Evolutionary conservation across 1,140 invertebrate genomes (phyloP).

Genomic region (Drosophila nigrodunni): DNA sequence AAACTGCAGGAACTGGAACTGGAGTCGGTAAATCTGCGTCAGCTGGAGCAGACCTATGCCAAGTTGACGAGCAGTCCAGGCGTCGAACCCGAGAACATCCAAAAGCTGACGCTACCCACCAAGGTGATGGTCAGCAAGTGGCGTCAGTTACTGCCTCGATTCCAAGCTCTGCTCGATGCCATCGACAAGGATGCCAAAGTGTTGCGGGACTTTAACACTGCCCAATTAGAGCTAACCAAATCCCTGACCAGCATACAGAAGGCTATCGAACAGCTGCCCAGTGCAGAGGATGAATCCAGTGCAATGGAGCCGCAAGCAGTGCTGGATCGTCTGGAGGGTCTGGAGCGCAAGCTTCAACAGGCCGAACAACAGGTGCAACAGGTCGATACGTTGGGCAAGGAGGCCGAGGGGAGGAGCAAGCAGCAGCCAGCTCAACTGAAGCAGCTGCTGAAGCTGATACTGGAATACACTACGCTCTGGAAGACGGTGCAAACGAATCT

Average conservation of each 20-base stretch:
- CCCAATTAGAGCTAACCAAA: constrained; percentile 89
- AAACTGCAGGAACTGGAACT: constrained; percentile 87
- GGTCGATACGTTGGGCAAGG: constrained; percentile 86
- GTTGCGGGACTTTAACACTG: constrained; percentile 88
- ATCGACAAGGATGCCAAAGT: constrained; percentile 86
- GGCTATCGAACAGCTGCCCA: constrained; percentile 88
- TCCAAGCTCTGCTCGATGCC: constrained; percentile 84
- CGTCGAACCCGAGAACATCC: constrained; percentile 88
- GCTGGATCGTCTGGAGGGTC: constrained; percentile 84
- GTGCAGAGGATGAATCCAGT: constrained; percentile 85
- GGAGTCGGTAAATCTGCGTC: constrained; percentile 85
- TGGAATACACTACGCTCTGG: constrained; percentile 89
- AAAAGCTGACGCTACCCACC: constrained; percentile 85
- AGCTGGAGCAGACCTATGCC: constrained; percentile 87
- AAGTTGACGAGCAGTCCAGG: constrained; percentile 86
- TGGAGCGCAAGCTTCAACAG: constrained; percentile 87
- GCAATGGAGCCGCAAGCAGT: constrained; percentile 84
- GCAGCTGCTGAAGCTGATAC: constrained; percentile 87
- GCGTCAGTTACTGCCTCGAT: constrained; percentile 86
- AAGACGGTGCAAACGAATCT: constrained; percentile 87
- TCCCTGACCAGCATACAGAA: constrained; percentile 89
- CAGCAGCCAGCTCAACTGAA: constrained; percentile 85
- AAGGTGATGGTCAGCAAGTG: constrained; percentile 87
- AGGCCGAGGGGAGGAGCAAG: constrained; percentile 87
- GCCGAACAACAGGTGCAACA: constrained; percentile 86